Evolutionary conservation across 2,888 invertebrate genomes (phyloP), one percentile per base, ranked within the genome.

Genomic region (Prosopocoilus inquinatus): DNA sequence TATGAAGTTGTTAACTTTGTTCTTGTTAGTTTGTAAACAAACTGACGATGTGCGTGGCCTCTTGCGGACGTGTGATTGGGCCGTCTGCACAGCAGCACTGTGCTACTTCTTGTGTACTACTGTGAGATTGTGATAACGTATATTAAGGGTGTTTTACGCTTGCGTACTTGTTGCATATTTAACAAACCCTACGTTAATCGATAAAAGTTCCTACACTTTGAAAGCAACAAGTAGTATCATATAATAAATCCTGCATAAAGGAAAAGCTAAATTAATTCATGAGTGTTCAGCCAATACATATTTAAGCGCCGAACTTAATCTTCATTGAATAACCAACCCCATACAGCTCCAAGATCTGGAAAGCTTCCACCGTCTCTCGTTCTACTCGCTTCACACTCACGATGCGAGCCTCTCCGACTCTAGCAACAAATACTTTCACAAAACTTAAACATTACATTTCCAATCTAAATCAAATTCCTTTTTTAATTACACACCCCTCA

Each of bases 81-180:
- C 43, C 47, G 49, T 33, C 39, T 33, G 34, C 41, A 43, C 39
- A 12, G 47, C 35, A 33, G 20, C 15, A 33, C 15, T 35, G 15
- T 41, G 45, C 53, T 50, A 59, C 54, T 48, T 53, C 58, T 58
- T 48, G 51, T 51, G 39, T 50, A 58, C 62, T 49, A 62, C 60
- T 58, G 58, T 12, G 32, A 56, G 45, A 57, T 53, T 50, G 53
- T 58, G 59, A 57, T 59, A 53, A 57, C 55, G 56, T 55, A 49
- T 50, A 39, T 49, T 50, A 59, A n/a, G 62, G 55, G 55, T 55
- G 54, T 43, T 59, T 55, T 57, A 64, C 65, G 64, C 62, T 62
- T 65, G 65, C 65, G 65, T 62, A 57, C 63, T 65, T 62, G 56
- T 59, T 58, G 57, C 50, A 63, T 62, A 63, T 63, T 64, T 60